These are phyloP conservation scores for Benthosema pterotum DNA, from an alignment of 2,797 vertebrate species.

Conservation along the genomic window DNA sequence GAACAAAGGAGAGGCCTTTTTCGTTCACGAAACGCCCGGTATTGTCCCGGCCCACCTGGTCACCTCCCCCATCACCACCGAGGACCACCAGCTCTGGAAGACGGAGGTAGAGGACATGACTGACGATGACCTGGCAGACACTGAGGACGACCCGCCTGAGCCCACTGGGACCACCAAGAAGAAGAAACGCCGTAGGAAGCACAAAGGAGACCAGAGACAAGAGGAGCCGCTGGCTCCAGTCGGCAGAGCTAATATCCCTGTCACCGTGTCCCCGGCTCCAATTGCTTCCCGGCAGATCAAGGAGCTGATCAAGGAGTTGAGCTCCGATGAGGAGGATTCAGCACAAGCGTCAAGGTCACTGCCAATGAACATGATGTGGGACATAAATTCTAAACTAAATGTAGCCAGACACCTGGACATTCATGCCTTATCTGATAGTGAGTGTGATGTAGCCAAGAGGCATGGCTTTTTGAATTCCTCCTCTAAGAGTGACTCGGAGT, in stretches of 20 bases:
- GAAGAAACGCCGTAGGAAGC: constrained; percentile 91
- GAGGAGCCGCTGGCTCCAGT: constrained; percentile 86
- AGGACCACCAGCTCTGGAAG: constrained; percentile 91
- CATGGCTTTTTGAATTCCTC: constrained; percentile 81
- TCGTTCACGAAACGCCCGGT: constrained; percentile 86
- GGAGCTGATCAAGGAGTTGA: constrained; percentile 89
- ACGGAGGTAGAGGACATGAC: constrained; percentile 75
- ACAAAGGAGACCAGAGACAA: constrained; percentile 89
- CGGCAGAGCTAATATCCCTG: constrained; percentile 38
- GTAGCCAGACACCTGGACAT: constrained; percentile 85
- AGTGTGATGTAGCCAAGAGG: constrained; percentile 89
- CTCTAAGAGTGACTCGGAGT: constrained; percentile 96
- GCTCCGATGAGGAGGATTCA: constrained; percentile 90
- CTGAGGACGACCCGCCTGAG: constrained; percentile 80
- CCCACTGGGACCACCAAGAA: constrained; percentile 86
- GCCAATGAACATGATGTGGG: constrained; percentile 82
- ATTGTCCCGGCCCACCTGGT: constrained; percentile 92
- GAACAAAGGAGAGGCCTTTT: constrained; percentile 98
- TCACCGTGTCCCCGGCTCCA: constrained; percentile 46
- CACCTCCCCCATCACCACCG: constrained; percentile 95
- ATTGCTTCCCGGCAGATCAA: constrained; percentile 69
- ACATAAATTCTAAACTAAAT: constrained; percentile 87
- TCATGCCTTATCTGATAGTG: constrained; percentile 93
- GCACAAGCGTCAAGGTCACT: constrained; percentile 64
- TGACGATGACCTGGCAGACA: constrained; percentile 62